phyloP scores from a whole-genome alignment of 2,113 vertebrate species.

The Alouatta palliata region DNA sequence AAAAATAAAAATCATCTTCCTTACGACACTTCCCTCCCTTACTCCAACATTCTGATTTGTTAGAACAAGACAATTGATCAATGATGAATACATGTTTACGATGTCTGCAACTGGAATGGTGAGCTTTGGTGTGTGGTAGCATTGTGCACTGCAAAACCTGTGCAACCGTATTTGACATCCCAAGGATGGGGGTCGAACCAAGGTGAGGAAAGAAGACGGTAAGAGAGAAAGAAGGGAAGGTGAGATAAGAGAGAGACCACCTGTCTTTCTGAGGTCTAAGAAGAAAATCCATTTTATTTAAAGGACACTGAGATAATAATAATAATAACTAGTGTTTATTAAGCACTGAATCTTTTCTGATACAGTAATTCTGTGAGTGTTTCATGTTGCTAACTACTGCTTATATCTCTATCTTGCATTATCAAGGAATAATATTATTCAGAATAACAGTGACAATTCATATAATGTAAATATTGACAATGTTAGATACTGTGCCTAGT shows the following conservation, averaged over 20 bases:
- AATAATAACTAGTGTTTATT: not conserved
- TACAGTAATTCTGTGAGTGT: not conserved
- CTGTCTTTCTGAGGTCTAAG: not conserved
- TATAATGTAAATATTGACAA: not conserved
- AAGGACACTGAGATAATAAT: not conserved
- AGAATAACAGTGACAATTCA: not conserved
- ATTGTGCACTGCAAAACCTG: not conserved
- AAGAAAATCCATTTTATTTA: not conserved
- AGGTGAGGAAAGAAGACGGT: not conserved
- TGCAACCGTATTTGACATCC: not conserved
- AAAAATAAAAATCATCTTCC: not conserved
- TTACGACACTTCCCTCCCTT: not conserved
- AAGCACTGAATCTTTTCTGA: not conserved
- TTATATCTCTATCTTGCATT: not conserved
- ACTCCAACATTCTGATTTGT: not conserved
- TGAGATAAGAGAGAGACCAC: not conserved
- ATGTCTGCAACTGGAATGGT: not conserved
- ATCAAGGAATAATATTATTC: not conserved
- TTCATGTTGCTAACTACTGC: not conserved
- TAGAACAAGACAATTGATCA: not conserved
- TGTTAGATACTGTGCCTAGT: not conserved
- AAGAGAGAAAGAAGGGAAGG: not conserved
- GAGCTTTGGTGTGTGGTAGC: not conserved
- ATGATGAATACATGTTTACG: not conserved
- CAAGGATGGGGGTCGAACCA: not conserved